Evolutionary conservation across 2,888 invertebrate species (phyloP).

Genomic region (Lathronympha strigana): DNA sequence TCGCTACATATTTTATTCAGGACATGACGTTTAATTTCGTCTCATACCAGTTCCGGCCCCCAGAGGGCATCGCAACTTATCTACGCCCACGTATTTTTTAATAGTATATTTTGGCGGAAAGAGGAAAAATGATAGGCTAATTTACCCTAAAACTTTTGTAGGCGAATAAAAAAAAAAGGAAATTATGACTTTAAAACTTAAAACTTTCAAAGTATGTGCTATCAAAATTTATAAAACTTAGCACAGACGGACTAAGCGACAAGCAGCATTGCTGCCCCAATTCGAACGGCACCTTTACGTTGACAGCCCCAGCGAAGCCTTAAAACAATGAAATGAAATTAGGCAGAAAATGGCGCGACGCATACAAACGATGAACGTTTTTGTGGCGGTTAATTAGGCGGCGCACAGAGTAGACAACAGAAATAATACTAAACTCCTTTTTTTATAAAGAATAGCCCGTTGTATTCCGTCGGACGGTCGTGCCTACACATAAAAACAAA

Average conservation of each 20-base stretch:
- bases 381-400: constrained; percentile 24
- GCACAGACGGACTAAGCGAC: no score
- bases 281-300: no score
- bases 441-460: no score
- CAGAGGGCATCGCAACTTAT: constrained; percentile 22
- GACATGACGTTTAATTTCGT: constrained; percentile 28
- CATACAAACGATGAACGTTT: constrained; percentile 28
- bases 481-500: no score
- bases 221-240: no score
- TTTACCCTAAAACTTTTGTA: no score
- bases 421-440: neutral
- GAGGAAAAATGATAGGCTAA: neutral
- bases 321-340: constrained; percentile 34
- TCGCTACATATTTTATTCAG: constrained; percentile 27
- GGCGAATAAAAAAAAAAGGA: no score
- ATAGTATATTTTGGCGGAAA: constrained; percentile 18
- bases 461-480: no score
- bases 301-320: neutral
- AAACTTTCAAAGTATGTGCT: no score
- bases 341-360: constrained; percentile 30
- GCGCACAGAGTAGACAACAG: neutral
- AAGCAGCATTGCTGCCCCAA: no score
- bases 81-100: constrained; percentile 18
- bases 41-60: constrained; percentile 21
- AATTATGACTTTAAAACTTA: no score